Evolutionary conservation across 2,888 invertebrate genomes (phyloP).

Genomic region (Eretmocerus hayati): DNA sequence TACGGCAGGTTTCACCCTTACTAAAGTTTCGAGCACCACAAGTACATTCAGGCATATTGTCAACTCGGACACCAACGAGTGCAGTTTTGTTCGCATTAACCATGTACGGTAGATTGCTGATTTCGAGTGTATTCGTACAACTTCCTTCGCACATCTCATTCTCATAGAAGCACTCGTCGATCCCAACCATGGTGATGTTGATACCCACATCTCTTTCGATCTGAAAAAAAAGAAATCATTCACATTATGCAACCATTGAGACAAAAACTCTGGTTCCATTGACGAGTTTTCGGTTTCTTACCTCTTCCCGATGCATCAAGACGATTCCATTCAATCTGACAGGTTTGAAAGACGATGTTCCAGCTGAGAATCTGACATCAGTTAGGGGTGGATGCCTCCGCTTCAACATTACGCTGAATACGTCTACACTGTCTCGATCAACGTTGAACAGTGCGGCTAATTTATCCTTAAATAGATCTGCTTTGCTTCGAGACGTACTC

Average conservation of each 20-base stretch:
- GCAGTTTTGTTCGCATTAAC: conserved; percentile 97
- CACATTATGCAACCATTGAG: not conserved
- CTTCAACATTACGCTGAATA: conserved; percentile 90
- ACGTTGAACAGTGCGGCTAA: conserved; percentile 79
- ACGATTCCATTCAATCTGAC: conserved; percentile 91
- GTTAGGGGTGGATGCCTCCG: conserved; percentile 82
- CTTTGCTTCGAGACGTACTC: conserved; percentile 76
- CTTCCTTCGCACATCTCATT: conserved; percentile 94
- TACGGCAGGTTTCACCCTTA: conserved; percentile 81
- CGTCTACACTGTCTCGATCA: conserved; percentile 83
- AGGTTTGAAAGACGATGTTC: conserved; percentile 92
- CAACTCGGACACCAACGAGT: conserved; percentile 90
- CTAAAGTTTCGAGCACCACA: conserved; percentile 91
- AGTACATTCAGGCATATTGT: conserved; percentile 85
- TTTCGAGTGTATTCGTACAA: conserved; percentile 87
- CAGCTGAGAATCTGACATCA: conserved; percentile 89
- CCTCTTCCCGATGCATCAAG: conserved; percentile 82
- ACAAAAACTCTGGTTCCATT: too few relatives aligned
- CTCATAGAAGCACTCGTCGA: conserved; percentile 92
- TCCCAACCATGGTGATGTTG: conserved; percentile 95
- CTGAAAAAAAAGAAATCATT: conserved; percentile 41
- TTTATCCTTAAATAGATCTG: conserved; percentile 83
- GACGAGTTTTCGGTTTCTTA: conserved; percentile 29
- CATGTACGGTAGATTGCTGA: conserved; percentile 84
- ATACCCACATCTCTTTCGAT: conserved; percentile 92